Conservation (phyloP, 1,140 invertebrate species). For the Thrips palmi region DNA sequence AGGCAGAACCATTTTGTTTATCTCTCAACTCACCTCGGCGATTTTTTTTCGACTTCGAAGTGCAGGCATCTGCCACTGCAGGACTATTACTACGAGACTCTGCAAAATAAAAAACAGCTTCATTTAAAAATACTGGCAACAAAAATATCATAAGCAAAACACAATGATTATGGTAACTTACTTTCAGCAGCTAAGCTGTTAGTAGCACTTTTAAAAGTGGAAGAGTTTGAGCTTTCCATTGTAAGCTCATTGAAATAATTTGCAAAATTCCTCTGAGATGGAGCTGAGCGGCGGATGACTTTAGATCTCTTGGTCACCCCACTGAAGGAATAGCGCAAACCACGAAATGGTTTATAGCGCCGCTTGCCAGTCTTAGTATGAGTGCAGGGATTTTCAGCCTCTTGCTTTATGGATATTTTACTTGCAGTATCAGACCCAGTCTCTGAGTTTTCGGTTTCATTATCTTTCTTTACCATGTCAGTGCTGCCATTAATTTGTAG, state of each 20-base stretch:
- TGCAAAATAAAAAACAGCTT: no score
- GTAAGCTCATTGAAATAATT: background rate
- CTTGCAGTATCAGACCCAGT: no score
- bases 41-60: no score
- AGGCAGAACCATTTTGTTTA: no score
- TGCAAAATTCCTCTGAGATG: background rate
- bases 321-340: slow-evolving; percentile 7
- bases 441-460: slow-evolving; percentile 1
- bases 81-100: no score
- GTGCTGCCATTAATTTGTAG: slow-evolving; percentile 5
- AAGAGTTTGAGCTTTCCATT: background rate
- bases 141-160: no score
- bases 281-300: background rate
- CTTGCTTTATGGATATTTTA: no score
- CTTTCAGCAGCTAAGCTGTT: background rate
- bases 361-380: slow-evolving; percentile 9
- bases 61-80: no score
- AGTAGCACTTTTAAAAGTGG: background rate
- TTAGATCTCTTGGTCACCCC: slow-evolving; percentile 7
- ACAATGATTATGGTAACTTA: background rate
- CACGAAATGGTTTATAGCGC: slow-evolving; percentile 5
- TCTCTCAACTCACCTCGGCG: no score
- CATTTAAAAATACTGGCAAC: no score
- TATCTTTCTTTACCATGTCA: background rate
- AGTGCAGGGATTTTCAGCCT: slow-evolving; percentile 9